Base-by-base conservation (phyloP, 2,797 vertebrate species). In the Neosilurus mollespiculum region DNA sequence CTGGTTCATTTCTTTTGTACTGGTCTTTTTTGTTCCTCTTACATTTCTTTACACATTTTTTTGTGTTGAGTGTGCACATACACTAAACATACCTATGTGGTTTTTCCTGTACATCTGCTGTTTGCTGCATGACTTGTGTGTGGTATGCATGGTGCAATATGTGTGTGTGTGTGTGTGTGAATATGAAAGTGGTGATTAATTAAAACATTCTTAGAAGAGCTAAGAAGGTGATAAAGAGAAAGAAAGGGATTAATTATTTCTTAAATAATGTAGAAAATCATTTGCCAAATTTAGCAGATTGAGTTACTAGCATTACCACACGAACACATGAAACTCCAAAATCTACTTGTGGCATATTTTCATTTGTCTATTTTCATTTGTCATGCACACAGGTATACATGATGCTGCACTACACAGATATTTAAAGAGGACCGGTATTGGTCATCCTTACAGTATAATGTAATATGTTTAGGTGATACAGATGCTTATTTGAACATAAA, bases 101-200 rank as follows among this genome's bases (percentile, higher is more conserved):
- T 58, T 43, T 58, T 9, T 22, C 3, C 53, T 61, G 2, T 69
- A 15, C n/a, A 37, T 76, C 9, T 24, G 8, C n/a, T 30, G 3
- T 30, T 6, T 11, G 4, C 2, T 24, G 53, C 34, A 15, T 77
- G 53, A 49, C 58, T 77, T 69, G 64, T 62, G 4, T n/a, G 34
- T 37, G 18, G 12, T 49, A 49, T 51, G 54, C 22, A 54, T 66
- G 26, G 16, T 83, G 69, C 56, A 37, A 26, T 82, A 30, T 54
- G 67, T 43, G 71, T 62, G 65, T 59, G 83, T 85, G 78, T 78
- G n/a, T 65, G n/a, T 59, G 75, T 34, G 37, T 65, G 64, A 85
- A 83, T 83, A 67, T 83, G 69, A 70, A 81, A 24, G 69, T 76
- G 64, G 62, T 85, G 81, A 88, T 22, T 81, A 73, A 89, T 24